Percentiles rank a stretch among this genome's conserved stretches.
phyloP scores from a whole-genome alignment of 2,113 vertebrate genomes.

The Thymallus thymallus region DNA sequence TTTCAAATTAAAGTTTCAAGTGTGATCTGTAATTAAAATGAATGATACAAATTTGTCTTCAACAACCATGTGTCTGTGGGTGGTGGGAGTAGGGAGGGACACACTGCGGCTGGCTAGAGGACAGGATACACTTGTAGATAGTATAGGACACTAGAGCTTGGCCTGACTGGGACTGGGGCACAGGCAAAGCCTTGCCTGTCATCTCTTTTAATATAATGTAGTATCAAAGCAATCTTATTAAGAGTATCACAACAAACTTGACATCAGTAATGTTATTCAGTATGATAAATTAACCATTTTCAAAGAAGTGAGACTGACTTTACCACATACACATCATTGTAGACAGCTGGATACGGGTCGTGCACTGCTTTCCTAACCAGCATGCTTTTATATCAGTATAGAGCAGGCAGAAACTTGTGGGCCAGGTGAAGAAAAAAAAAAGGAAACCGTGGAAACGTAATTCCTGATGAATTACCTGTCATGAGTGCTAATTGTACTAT shows the following conservation, averaged over 20 bases:
- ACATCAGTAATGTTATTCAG: background rate
- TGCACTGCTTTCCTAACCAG: no score
- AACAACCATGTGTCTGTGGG: background rate
- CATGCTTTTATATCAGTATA: no score
- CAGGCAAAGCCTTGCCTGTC: background rate
- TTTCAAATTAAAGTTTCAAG: slow-evolving; percentile 34
- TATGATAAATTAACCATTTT: no score
- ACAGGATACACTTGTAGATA: background rate
- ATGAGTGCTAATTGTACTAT: no score
- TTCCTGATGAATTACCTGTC: no score
- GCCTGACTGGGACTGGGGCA: background rate
- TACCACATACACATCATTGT: no score
- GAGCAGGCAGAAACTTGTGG: no score
- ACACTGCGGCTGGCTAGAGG: background rate
- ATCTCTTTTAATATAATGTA: no score
- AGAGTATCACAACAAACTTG: background rate
- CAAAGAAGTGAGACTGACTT: no score
- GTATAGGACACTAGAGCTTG: background rate
- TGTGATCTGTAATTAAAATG: slow-evolving; percentile 36
- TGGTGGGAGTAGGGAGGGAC: background rate
- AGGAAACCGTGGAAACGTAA: no score
- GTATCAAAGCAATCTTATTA: background rate
- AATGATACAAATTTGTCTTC: slow-evolving; percentile 18
- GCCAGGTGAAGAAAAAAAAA: no score
- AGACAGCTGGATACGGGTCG: no score